Percentiles rank a stretch among this genome's conserved stretches.
phyloP scores from a whole-genome alignment of 2,888 invertebrate genomes.

The Lamproptera curius region DNA sequence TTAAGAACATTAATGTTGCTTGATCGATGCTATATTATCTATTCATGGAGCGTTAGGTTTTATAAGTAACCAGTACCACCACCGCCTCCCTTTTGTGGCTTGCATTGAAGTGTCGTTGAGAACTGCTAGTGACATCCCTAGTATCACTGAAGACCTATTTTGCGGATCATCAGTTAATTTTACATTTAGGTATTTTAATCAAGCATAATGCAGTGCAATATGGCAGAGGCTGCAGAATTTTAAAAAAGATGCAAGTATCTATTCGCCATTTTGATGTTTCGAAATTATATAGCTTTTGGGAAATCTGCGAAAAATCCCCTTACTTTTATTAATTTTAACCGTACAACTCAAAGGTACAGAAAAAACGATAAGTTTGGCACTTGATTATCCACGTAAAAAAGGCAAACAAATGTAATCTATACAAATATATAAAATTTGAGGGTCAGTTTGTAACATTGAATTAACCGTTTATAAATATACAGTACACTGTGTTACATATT shows the following conservation, averaged over 20 bases:
- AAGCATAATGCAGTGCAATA: background rate
- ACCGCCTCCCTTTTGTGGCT: constrained; percentile 45
- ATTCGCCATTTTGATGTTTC: background rate
- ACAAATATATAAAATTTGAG: too few species aligned
- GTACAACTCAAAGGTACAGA: too few species aligned
- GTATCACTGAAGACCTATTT: constrained; percentile 2
- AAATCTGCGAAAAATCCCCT: background rate
- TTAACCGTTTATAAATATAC: too few species aligned
- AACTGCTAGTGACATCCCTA: background rate
- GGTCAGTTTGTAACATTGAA: too few species aligned
- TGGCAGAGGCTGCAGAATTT: background rate
- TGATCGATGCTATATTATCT: too few species aligned
- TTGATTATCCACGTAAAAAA: too few species aligned
- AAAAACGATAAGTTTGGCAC: too few species aligned
- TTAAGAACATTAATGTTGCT: too few species aligned
- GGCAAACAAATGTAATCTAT: too few species aligned
- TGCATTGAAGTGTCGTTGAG: constrained; percentile 16
- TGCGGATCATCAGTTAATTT: constrained; percentile 7
- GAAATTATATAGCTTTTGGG: background rate
- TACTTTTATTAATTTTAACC: too few species aligned
- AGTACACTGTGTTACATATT: too few species aligned
- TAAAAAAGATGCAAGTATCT: background rate
- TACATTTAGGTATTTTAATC: background rate
- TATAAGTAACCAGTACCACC: constrained; percentile 52
- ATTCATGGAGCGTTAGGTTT: too few species aligned